Evolutionary conservation across 1,140 invertebrate species (phyloP).

Genomic region (Cataglyphis hispanica): DNA sequence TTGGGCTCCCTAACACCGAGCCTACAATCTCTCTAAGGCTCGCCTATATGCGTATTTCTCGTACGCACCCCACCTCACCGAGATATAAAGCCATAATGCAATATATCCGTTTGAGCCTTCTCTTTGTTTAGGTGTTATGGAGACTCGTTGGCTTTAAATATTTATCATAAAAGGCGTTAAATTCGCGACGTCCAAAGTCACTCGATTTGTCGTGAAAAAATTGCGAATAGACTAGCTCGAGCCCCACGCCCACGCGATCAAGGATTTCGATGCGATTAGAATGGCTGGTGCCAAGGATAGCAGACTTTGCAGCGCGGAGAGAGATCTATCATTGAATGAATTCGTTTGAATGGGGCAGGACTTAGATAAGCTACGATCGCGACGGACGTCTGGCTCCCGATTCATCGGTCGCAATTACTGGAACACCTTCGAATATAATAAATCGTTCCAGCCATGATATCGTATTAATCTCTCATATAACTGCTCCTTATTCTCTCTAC

Average conservation of each 20-base stretch:
- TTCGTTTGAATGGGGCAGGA: conserved; percentile 60
- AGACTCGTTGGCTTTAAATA: not conserved
- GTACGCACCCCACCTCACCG: conserved; percentile 50
- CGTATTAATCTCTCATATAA: not conserved
- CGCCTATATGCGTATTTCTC: conserved; percentile 72
- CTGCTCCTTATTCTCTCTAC: not conserved
- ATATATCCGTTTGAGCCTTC: conserved; percentile 66
- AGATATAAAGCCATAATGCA: conserved; percentile 72
- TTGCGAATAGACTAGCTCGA: conserved; percentile 50
- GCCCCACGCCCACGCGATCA: conserved; percentile 70
- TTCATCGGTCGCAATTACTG: not conserved
- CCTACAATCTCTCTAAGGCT: conserved; percentile 81
- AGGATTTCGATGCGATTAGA: conserved; percentile 71
- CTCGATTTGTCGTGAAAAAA: conserved; percentile 53
- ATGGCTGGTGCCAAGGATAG: conserved; percentile 70
- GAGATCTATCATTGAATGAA: conserved; percentile 59
- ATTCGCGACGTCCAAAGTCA: not conserved
- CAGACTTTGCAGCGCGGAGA: conserved; percentile 47
- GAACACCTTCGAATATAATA: conserved; percentile 6
- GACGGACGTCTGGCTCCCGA: not conserved
- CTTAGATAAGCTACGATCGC: not conserved
- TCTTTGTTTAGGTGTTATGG: conserved; percentile 75
- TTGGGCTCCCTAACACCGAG: conserved; percentile 83
- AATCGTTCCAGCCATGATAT: not conserved
- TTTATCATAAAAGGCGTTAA: not conserved